A percentile compares a stretch with the other conserved stretches of the same genome.
Conservation (phyloP, 2,113 vertebrate species). For the Prionailurus bengalensis region DNA sequence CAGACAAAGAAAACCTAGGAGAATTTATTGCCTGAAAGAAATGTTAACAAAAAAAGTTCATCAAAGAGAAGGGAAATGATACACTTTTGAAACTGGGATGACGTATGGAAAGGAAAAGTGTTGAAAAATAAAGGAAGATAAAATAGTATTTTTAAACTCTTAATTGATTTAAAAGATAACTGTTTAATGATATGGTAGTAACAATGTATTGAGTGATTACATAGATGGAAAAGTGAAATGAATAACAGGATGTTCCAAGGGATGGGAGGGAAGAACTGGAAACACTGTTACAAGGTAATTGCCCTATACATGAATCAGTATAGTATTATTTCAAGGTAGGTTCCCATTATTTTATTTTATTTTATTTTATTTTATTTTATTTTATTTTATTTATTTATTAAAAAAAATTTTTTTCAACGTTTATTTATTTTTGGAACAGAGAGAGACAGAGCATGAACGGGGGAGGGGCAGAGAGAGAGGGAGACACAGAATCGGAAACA, state of each 20-base stretch:
- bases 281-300: too few relatives aligned
- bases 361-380: too few relatives aligned
- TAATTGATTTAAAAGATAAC: not conserved
- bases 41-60: not conserved
- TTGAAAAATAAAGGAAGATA: not conserved
- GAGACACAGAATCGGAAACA: too few relatives aligned
- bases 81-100: not conserved
- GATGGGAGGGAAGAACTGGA: not conserved
- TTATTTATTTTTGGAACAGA: too few relatives aligned
- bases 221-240: not conserved
- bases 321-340: not conserved
- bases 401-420: too few relatives aligned
- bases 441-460: too few relatives aligned
- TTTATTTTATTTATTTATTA: too few relatives aligned
- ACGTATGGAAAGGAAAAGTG: too few relatives aligned
- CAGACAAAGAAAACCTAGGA: not conserved
- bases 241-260: not conserved
- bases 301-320: accelerated
- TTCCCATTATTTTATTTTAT: not conserved
- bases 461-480: too few relatives aligned
- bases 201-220: not conserved
- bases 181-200: not conserved
- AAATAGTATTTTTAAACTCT: not conserved
- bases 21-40: not conserved
- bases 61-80: not conserved